Base-by-base conservation (phyloP, 2,797 vertebrate species). In the Myiotriccus ornatus region DNA sequence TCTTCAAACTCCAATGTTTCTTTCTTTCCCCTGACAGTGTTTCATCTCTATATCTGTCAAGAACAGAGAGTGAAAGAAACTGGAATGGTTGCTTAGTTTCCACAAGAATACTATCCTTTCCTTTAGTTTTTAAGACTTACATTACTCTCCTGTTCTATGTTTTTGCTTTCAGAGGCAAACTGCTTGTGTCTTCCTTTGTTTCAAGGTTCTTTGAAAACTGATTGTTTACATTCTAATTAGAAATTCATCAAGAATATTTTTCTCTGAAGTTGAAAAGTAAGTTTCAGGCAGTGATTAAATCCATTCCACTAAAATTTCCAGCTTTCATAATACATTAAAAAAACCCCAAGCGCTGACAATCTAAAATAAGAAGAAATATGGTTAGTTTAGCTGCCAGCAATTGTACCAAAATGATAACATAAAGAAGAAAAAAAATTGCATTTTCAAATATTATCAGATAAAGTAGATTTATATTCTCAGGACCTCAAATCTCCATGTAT, bases 251-350 rank as follows among this genome's bases (percentile, higher is more conserved):
- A 86, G 39, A 68, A 7, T 90, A 70, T 60, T 87, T 87, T 90
- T 46, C 39, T 77, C 60, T 68, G 53, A 78, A 90, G 41, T 68
- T 84, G 67, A 84, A 78, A 75, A 84, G 12, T 52, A 25, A 90
- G 49, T 90, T 95, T 92, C 84, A 87, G 39, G 59, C 70, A 91
- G 39, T 79, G 78, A 87, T 94, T 90, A 94, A 28, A 93, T 92
- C 35, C 55, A 76, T 92, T 92, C 68, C 32, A 17, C 50, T 55
- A 73, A 94, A 88, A 68, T 43, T 59, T 84, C 90, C 89, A 82
- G 73, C 94, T 96, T 95, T 94, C 89, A 92, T 53, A 76, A 90
- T 94, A 90, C 87, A 89, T 96, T 81, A 92, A 92, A 85, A 79
- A 89, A 69, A 12, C 16, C 4, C 25, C 37, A 65, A 90, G 79